These are phyloP conservation scores for Scleropages formosus DNA, from an alignment of 2,797 vertebrate genomes.

Conservation along the genomic window DNA sequence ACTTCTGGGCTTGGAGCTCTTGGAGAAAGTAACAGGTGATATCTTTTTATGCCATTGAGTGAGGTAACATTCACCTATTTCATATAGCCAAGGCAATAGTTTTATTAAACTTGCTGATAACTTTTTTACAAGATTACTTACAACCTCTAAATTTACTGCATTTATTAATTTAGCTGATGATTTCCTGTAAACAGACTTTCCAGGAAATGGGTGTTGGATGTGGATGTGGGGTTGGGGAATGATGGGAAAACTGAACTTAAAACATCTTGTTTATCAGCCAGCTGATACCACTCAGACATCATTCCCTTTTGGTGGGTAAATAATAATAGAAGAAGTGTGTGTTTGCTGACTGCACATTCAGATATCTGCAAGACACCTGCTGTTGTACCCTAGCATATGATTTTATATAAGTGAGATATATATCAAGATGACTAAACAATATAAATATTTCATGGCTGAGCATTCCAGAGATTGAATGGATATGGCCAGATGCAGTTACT, in stretches of 20 bases:
- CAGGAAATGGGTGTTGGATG: too few relatives aligned
- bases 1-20: constrained; percentile 44
- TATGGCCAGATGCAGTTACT: not conserved
- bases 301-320: not conserved
- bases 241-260: not conserved
- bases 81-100: too few relatives aligned
- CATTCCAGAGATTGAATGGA: not conserved
- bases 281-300: not conserved
- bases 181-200: too few relatives aligned
- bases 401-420: too few relatives aligned
- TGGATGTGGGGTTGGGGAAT: not conserved
- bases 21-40: constrained; percentile 19
- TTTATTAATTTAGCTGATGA: too few relatives aligned
- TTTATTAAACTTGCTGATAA: too few relatives aligned
- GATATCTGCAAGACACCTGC: not conserved
- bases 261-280: not conserved
- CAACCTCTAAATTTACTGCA: too few relatives aligned
- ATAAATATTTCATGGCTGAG: not conserved
- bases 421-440: too few relatives aligned
- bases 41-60: not conserved
- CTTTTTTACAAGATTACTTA: too few relatives aligned
- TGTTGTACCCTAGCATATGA: not conserved
- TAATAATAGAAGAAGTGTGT: not conserved
- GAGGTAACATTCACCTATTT: not conserved
- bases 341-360: not conserved